Percentiles rank a stretch among this genome's conserved stretches.
Conservation (phyloP, 1,140 invertebrate species). For the Asbolus verrucosus region DNA sequence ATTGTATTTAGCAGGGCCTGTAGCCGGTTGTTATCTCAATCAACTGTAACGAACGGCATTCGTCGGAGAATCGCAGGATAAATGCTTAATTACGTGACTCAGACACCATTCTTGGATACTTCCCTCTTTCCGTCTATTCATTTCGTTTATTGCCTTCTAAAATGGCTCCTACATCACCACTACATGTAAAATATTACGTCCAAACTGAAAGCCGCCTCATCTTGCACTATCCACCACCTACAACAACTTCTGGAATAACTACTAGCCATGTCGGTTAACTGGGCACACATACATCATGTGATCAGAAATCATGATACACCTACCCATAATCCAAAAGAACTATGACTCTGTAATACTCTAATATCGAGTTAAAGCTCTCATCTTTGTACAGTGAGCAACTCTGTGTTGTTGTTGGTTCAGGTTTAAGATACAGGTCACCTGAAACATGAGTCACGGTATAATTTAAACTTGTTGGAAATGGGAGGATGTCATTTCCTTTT, state of each 20-base stretch:
- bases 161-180: conserved; percentile 23
- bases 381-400: too few relatives aligned
- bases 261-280: too few relatives aligned
- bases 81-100: conserved; percentile 57
- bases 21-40: conserved; percentile 52
- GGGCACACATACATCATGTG: too few relatives aligned
- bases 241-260: too few relatives aligned
- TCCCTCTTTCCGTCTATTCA: conserved; percentile 37
- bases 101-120: conserved; percentile 46
- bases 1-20: conserved; percentile 39
- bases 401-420: too few relatives aligned
- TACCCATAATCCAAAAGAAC: neutral
- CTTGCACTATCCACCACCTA: too few relatives aligned
- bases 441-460: conserved; percentile 19
- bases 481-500: conserved; percentile 28
- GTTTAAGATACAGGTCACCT: conserved; percentile 24
- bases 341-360: neutral
- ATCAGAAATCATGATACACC: neutral
- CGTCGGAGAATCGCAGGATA: conserved; percentile 54
- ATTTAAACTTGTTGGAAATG: conserved; percentile 27
- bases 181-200: conserved; percentile 17
- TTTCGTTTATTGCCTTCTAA: conserved; percentile 35
- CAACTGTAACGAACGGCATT: conserved; percentile 49
- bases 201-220: conserved; percentile 1
- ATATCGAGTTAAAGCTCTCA: too few relatives aligned